These are phyloP conservation scores for Pyrgilauda ruficollis DNA, from an alignment of 2,113 vertebrate genomes.

Conservation along the genomic window DNA sequence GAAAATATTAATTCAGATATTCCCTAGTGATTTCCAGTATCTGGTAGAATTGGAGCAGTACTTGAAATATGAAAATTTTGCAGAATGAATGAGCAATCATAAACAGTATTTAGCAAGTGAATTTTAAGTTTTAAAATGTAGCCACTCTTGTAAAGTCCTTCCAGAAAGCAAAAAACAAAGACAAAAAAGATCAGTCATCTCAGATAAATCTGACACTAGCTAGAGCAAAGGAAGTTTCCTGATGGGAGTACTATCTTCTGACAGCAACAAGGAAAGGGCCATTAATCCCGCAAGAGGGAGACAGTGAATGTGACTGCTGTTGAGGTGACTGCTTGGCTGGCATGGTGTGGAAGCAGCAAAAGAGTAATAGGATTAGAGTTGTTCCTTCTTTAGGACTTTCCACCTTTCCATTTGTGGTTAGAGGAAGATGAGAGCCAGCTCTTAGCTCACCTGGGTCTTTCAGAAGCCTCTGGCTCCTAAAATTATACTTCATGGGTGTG, in stretches of 20 bases:
- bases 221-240: not conserved
- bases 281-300: not conserved
- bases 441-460: conserved; percentile 38
- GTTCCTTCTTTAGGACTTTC: conserved; percentile 21
- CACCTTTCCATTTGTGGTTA: conserved; percentile 37
- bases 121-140: conserved; percentile 11
- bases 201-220: not conserved
- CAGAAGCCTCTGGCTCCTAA: conserved; percentile 14
- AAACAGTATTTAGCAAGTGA: not conserved
- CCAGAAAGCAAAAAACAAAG: conserved; percentile 6
- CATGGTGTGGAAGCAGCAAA: not conserved
- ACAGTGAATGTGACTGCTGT: not conserved
- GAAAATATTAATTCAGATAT: conserved; percentile 27
- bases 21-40: conserved; percentile 40
- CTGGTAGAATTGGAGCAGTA: conserved; percentile 27
- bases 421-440: conserved; percentile 5
- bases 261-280: not conserved
- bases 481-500: conserved; percentile 55
- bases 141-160: not conserved
- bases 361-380: not conserved
- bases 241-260: not conserved
- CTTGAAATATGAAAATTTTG: not conserved
- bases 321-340: not conserved
- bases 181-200: not conserved
- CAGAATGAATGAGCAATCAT: conserved; percentile 20